phyloP scores from a whole-genome alignment of 2,113 vertebrate species.

The Crotalus tigris region DNA sequence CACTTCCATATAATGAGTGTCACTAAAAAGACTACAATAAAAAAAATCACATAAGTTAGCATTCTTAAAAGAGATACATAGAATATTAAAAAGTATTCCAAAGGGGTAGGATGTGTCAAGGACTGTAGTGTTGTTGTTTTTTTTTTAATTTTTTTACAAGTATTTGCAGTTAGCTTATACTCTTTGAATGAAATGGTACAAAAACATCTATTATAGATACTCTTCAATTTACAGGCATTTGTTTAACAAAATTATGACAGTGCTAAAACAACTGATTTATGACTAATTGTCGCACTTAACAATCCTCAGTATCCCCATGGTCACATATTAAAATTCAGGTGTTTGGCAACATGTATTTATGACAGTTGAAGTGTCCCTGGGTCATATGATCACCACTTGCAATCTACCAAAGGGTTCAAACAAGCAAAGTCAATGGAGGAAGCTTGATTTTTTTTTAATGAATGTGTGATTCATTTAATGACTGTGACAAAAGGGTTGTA shows the following conservation, averaged over 20 bases:
- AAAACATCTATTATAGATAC: neutral
- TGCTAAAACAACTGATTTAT: neutral
- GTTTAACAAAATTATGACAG: neutral
- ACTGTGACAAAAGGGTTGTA: neutral
- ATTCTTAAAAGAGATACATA: neutral
- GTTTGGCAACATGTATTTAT: neutral
- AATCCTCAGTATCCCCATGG: neutral
- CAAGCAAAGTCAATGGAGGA: neutral
- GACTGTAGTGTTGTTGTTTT: neutral
- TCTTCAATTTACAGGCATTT: neutral
- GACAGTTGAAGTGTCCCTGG: neutral
- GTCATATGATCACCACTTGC: neutral
- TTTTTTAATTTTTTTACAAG: neutral
- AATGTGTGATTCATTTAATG: neutral
- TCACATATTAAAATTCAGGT: neutral
- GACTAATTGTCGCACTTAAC: neutral
- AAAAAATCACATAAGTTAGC: constrained; percentile 12
- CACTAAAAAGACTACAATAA: constrained; percentile 76
- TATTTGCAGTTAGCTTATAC: neutral
- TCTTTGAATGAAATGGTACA: neutral
- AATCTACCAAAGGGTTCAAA: neutral
- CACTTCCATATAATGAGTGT: constrained; percentile 74
- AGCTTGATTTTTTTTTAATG: neutral
- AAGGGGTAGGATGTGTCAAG: neutral
- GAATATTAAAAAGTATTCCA: neutral